Conservation (phyloP, 2,888 invertebrate genomes). For the Rapana venosa region DNA sequence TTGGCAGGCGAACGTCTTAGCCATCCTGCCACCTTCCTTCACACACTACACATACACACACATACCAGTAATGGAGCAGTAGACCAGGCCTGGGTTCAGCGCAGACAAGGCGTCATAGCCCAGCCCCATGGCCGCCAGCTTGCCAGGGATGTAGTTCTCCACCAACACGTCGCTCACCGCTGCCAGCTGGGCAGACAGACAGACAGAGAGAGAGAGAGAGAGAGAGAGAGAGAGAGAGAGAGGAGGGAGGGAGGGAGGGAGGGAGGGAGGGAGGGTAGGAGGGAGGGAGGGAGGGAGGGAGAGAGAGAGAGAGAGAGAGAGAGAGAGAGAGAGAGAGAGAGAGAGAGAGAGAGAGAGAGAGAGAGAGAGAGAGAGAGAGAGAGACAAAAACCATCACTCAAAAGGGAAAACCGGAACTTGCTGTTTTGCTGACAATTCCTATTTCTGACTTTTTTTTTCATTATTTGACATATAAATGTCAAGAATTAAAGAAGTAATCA, state of each 20-base stretch:
- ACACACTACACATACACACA: too few relatives aligned
- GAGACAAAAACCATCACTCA: neutral
- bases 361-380: neutral
- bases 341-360: constrained; percentile 2
- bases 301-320: neutral
- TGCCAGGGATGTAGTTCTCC: constrained; percentile 96
- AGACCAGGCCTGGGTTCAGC: constrained; percentile 89
- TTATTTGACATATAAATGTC: too few relatives aligned
- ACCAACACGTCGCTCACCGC: constrained; percentile 90
- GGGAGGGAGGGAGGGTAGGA: neutral
- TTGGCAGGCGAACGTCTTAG: too few relatives aligned
- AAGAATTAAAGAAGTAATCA: too few relatives aligned
- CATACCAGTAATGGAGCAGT: constrained; percentile 91
- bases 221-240: neutral
- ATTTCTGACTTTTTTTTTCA: too few relatives aligned
- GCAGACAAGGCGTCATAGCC: constrained; percentile 87
- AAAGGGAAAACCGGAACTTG: too few relatives aligned
- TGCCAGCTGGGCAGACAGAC: constrained; percentile 83
- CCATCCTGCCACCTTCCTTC: too few relatives aligned
- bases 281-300: neutral
- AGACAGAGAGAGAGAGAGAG: neutral
- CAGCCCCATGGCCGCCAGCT: constrained; percentile 85
- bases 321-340: neutral
- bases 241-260: neutral
- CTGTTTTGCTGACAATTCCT: too few relatives aligned